Evolutionary conservation across 1,140 invertebrate genomes (phyloP).

Genomic region (Tribolium madens): DNA sequence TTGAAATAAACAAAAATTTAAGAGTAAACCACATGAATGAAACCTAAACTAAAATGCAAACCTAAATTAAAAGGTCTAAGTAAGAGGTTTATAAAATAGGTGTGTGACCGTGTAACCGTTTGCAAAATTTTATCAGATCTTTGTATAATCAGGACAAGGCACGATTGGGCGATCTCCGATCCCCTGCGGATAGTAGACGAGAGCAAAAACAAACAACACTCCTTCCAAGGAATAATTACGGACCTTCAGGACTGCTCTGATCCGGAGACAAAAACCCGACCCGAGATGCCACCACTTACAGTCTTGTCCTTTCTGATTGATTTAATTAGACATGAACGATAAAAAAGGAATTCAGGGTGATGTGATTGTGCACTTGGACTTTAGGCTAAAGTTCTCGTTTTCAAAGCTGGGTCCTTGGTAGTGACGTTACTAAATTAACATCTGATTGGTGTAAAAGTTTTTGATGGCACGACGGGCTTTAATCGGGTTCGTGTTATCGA

Average conservation of each 20-base stretch:
- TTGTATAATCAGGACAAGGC: constrained; percentile 35
- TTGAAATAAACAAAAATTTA: no score
- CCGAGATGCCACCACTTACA: neutral
- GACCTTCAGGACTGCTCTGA: constrained; percentile 3
- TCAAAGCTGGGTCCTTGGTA: neutral
- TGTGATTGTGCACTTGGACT: neutral
- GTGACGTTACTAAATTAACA: constrained; percentile 53
- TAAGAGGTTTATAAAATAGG: no score
- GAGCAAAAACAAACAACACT: constrained; percentile 38
- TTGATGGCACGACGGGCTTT: constrained; percentile 48
- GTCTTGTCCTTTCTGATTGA: neutral
- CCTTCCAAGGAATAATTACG: constrained; percentile 40
- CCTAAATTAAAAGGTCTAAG: no score
- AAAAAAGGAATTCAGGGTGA: neutral
- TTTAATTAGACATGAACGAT: constrained; percentile 10
- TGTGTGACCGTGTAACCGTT: no score
- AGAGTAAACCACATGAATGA: no score
- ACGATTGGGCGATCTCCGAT: constrained; percentile 22
- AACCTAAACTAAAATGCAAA: no score
- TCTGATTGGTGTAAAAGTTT: constrained; percentile 49
- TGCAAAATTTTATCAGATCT: no score
- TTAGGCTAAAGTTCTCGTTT: neutral
- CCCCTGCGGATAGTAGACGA: constrained; percentile 1
- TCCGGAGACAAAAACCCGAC: constrained; percentile 25
- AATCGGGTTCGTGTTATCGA: constrained; percentile 54